These are phyloP conservation scores for Reinhardtius hippoglossoides DNA, from an alignment of 2,113 vertebrate genomes.

Conservation along the genomic window DNA sequence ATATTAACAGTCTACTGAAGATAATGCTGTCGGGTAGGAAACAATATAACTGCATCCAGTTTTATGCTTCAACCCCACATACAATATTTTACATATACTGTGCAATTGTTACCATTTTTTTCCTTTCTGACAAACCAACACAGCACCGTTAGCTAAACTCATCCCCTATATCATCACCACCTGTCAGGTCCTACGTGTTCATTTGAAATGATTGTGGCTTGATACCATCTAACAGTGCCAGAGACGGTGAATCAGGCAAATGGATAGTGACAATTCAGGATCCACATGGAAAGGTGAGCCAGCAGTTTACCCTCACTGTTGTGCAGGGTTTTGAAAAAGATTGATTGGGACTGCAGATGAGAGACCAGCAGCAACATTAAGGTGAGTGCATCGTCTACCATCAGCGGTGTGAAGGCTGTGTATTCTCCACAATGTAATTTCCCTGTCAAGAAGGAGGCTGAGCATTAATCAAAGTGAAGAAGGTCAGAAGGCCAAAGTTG, in stretches of 20 bases:
- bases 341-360: not conserved
- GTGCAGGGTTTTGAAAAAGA: not conserved
- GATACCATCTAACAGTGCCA: not conserved
- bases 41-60: not conserved
- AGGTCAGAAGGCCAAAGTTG: not conserved
- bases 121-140: not conserved
- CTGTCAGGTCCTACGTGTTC: not conserved
- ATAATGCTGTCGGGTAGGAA: not conserved
- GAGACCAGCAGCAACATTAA: not conserved
- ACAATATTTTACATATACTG: not conserved
- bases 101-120: not conserved
- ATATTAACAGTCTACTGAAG: conserved; percentile 7
- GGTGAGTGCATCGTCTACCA: not conserved
- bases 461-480: not conserved
- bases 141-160: not conserved
- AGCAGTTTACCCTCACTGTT: not conserved
- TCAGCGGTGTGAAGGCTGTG: not conserved
- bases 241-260: not conserved
- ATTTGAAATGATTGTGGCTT: not conserved
- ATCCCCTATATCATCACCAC: not conserved
- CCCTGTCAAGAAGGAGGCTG: not conserved
- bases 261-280: not conserved
- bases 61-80: not conserved
- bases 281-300: not conserved
- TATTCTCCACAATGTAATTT: not conserved